Evolutionary conservation across 1,140 invertebrate genomes (phyloP), one percentile per base, ranked within the genome.

Genomic region (Heliconius eleuchia): DNA sequence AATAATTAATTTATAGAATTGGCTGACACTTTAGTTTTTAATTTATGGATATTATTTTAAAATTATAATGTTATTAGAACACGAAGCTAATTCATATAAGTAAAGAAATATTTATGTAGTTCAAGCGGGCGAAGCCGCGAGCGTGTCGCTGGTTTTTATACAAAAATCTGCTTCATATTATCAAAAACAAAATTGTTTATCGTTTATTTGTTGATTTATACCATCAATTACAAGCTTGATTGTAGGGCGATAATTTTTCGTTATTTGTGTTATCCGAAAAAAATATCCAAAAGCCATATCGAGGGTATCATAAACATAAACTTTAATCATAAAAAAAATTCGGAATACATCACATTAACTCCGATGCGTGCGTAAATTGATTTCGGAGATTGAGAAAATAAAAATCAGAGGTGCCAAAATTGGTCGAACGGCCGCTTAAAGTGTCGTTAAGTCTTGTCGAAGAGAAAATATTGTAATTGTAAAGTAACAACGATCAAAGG

Each of bases 301-400:
- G 84, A 72, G 82, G 76, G 83, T 80, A 88, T 86, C 88, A 90
- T 92, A 89, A 91, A 88, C 88, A 92, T 94, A 91, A 92, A 88
- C 46, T 66, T 93, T 83, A 87, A 76, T 80, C 81, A 79, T 86
- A 83, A 87, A 84, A 84, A 85, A 86, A 46, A 46, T 1, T 81
- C 83, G 85, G 27, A 86, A 84, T 78, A 83, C 81, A 83, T 70
- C 86, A 88, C 87, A 89, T 89, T 89, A 92, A 91, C 87, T 86
- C 87, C 88, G 91, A 89, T 90, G 88, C 83, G 90, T 89, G 89
- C 90, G 34, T 92, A 91, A 93, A 94, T 92, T 92, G 90, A 91
- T 91, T 92, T 86, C 88, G 88, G 83, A 84, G 87, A 90, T 87
- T 87, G 82, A 82, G 79, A 87, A 90, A 93, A 92, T 92, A 92